A percentile compares a stretch with the other conserved stretches of the same genome.
Evolutionary conservation across 2,888 invertebrate species (phyloP).

Genomic region (Cybosia mesomella): DNA sequence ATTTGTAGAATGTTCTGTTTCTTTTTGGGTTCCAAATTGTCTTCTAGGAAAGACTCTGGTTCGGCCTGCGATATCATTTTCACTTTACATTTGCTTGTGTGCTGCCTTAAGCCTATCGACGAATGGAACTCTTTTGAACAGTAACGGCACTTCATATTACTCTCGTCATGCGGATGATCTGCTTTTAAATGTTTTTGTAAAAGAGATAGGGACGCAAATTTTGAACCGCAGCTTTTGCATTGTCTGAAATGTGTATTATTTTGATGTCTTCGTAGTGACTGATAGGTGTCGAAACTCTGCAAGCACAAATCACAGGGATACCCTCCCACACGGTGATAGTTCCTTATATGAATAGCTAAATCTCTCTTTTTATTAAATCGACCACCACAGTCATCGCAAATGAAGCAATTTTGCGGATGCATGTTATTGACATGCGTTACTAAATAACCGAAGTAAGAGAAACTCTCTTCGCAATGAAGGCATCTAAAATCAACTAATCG

Average conservation of each 20-base stretch:
- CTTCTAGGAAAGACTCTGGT: constrained; percentile 40
- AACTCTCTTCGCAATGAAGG: constrained; percentile 67
- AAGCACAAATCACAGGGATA: constrained; percentile 72
- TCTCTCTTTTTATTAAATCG: constrained; percentile 71
- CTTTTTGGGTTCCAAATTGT: constrained; percentile 57
- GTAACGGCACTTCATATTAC: constrained; percentile 66
- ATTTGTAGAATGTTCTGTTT: constrained; percentile 71
- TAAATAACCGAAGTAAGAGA: constrained; percentile 69
- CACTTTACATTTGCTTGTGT: constrained; percentile 69
- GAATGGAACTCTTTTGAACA: constrained; percentile 72
- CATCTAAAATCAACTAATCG: constrained; percentile 69
- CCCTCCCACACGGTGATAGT: constrained; percentile 66
- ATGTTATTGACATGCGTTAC: constrained; percentile 67
- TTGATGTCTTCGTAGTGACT: constrained; percentile 60
- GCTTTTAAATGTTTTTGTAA: constrained; percentile 66
- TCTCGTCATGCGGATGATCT: constrained; percentile 66
- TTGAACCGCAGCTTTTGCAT: constrained; percentile 67
- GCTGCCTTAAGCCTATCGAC: constrained; percentile 67
- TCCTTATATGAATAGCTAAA: constrained; percentile 67
- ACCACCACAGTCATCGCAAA: constrained; percentile 73
- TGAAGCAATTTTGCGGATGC: constrained; percentile 69
- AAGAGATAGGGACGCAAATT: constrained; percentile 62
- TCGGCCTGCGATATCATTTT: constrained; percentile 55
- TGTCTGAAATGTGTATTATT: constrained; percentile 68
- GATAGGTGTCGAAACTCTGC: constrained; percentile 59